Evolutionary conservation across 2,888 invertebrate species (phyloP).

Genomic region (Sinodicranocentrus sp.): DNA sequence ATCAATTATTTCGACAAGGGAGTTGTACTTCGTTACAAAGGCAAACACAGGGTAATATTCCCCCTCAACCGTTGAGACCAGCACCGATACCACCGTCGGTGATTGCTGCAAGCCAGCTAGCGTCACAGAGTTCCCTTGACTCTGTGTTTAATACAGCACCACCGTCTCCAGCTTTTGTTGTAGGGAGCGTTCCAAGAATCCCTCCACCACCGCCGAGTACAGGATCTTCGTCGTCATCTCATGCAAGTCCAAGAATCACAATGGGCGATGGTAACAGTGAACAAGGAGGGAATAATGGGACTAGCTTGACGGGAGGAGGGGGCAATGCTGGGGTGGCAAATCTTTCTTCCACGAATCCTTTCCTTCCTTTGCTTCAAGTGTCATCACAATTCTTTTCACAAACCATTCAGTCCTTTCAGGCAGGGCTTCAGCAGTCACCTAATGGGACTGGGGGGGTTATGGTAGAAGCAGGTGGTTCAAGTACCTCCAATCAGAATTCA

Average conservation of each 20-base stretch:
- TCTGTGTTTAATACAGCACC: constrained; percentile 71
- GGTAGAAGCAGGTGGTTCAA: not conserved
- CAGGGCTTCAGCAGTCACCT: constrained; percentile 32
- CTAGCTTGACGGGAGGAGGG: not conserved
- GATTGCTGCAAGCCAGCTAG: constrained; percentile 42
- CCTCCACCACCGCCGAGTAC: constrained; percentile 85
- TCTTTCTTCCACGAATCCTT: constrained; percentile 73
- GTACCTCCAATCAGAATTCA: no score
- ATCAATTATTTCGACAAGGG: constrained; percentile 77
- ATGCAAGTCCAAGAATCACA: constrained; percentile 38
- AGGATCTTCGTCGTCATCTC: constrained; percentile 68
- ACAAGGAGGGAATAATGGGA: not conserved
- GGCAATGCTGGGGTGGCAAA: constrained; percentile 11
- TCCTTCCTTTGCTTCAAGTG: constrained; percentile 74
- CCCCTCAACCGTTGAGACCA: constrained; percentile 77
- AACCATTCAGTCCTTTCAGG: constrained; percentile 70
- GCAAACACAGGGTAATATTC: constrained; percentile 61
- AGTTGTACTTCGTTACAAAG: constrained; percentile 47
- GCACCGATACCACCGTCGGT: constrained; percentile 75
- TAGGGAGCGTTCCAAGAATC: constrained; percentile 80
- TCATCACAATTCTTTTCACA: constrained; percentile 73
- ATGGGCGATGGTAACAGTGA: constrained; percentile 51
- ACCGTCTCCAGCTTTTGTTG: constrained; percentile 53
- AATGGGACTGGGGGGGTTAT: not conserved
- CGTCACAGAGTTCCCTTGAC: constrained; percentile 62